Base-by-base conservation (phyloP, 2,113 vertebrate species). In the Misgurnus mizolepis region DNA sequence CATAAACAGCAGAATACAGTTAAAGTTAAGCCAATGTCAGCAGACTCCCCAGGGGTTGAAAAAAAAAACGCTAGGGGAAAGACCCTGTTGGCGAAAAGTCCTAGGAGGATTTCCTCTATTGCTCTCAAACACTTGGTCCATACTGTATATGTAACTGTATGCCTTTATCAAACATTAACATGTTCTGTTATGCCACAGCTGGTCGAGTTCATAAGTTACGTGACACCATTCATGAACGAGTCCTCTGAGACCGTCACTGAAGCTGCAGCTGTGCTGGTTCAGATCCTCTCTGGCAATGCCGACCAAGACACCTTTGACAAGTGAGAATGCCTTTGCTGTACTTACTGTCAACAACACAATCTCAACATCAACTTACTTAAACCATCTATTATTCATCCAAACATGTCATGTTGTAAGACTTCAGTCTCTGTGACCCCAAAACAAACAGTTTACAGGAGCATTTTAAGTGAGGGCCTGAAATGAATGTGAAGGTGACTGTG, bases 231-330 rank as follows among this genome's bases (percentile, higher is more conserved):
- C n/a, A 60, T 75, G 75, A 62, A 15, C 64, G 77, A 85, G 43
- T 74, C 83, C 15, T 27, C 84, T 34, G 74, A 80, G 9, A 22
- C 4, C 17, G 61, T 92, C 43, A 67, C 34, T 22, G 73, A 89
- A 10, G 73, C 88, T 10, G 50, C 76, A 50, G 79, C 82, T 1
- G 34, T 89, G n/a, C 70, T 94, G 61, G 43, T 89, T 53, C 81
- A 91, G 66, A 39, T 94, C 67, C 49, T 91, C 39, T 88, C 76
- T 10, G 86, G 85, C 2, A 50, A 72, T 3, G 87, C 87, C 22
- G 75, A 91, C 76, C 73, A 88, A 60, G 27, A 71, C 39, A 92
- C 85, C 6, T 93, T 92, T 91, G 17, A 87, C 34, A 89, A 80
- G 93, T 93, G 87, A 15, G 82, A 53, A 53, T 14, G 50, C 11